These are phyloP conservation scores for Tolmerus cingulatus DNA, from an alignment of 2,888 invertebrate species.

Conservation along the genomic window DNA sequence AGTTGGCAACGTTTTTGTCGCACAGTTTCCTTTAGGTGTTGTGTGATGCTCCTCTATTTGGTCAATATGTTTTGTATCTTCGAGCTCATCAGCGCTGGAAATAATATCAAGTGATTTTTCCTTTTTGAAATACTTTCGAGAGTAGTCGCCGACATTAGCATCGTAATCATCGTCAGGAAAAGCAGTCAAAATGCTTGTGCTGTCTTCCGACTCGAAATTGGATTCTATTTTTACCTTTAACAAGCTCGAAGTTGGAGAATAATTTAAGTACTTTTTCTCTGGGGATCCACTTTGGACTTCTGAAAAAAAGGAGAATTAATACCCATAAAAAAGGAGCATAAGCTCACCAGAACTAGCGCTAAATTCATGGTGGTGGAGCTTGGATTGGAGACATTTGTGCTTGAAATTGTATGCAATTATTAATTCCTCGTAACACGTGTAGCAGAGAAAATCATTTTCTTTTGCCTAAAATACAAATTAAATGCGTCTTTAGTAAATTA, in stretches of 20 bases:
- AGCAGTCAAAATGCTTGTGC: not conserved
- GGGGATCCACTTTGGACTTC: not conserved
- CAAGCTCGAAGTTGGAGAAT: not conserved
- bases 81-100: not conserved
- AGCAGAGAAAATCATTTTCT: constrained; percentile 44
- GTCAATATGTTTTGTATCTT: not conserved
- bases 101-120: constrained; percentile 29
- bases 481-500: not conserved
- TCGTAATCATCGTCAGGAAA: not conserved
- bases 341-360: not conserved
- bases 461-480: constrained; percentile 36
- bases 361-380: constrained; percentile 11
- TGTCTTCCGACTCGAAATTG: not conserved
- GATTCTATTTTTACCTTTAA: not conserved
- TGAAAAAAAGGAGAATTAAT: not conserved
- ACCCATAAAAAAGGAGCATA: not conserved
- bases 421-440: constrained; percentile 47
- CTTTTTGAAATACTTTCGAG: constrained; percentile 4
- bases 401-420: constrained; percentile 47
- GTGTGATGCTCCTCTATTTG: constrained; percentile 15
- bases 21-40: too few relatives aligned
- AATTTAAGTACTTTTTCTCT: not conserved
- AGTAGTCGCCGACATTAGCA: not conserved
- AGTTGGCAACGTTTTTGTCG: too few relatives aligned
- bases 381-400: constrained; percentile 46